Conservation (phyloP, 2,888 invertebrate genomes). For the Eupelmus urozonus region DNA sequence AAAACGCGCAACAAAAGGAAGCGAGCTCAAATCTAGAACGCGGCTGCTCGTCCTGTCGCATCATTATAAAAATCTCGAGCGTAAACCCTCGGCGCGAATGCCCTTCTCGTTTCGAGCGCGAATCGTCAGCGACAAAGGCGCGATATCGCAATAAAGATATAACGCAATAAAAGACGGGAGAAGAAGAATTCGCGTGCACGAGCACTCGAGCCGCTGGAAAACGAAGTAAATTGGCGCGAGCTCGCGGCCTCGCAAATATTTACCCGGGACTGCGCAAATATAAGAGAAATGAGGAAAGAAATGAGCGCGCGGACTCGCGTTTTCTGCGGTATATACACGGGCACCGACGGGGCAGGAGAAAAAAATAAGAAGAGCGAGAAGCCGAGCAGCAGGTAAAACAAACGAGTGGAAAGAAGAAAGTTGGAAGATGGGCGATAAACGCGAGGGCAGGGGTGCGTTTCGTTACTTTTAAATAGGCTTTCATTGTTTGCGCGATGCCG, state of each 20-base stretch:
- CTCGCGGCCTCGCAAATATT: conserved; percentile 39
- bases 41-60: no score
- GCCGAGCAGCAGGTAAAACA: neutral
- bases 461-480: neutral
- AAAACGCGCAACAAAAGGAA: neutral
- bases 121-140: conserved; percentile 25
- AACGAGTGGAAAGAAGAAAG: neutral
- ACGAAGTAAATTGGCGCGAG: conserved; percentile 39
- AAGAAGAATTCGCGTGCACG: conserved; percentile 15
- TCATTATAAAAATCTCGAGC: conserved; percentile 46
- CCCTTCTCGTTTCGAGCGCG: neutral
- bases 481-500: neutral
- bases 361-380: neutral
- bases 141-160: conserved; percentile 45
- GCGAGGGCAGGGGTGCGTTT: neutral
- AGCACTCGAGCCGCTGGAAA: neutral
- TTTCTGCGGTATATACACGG: no score
- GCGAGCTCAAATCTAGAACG: conserved; percentile 4
- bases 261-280: conserved; percentile 44
- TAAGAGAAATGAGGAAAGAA: conserved; percentile 39
- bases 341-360: no score
- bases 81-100: conserved; percentile 26
- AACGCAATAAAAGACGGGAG: conserved; percentile 35
- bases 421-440: neutral
- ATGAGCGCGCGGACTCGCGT: neutral